Evolutionary conservation across 1,140 invertebrate species (phyloP).

Genomic region (Heliconius nattereri): DNA sequence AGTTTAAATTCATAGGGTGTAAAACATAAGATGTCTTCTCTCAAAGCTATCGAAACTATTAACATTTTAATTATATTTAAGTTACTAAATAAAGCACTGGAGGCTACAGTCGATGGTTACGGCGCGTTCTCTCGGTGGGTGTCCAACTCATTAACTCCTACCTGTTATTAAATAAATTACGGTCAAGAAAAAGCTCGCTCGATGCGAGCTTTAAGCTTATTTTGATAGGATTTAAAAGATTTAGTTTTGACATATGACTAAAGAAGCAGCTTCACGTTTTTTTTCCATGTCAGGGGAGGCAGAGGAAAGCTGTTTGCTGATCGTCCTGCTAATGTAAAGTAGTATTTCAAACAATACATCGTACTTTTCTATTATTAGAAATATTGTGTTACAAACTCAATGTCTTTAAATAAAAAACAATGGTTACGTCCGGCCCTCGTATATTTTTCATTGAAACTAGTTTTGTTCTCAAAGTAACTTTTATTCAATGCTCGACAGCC

Average conservation of each 20-base stretch:
- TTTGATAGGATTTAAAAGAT: background rate
- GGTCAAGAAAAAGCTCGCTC: background rate
- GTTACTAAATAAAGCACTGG: conserved; percentile 43
- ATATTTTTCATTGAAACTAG: background rate
- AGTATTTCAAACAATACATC: background rate
- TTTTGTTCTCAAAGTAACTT: background rate
- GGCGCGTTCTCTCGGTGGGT: conserved; percentile 22
- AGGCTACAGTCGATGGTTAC: background rate
- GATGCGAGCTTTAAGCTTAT: background rate
- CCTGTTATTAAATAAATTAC: conserved; percentile 14
- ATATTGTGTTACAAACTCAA: background rate
- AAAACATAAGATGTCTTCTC: conserved; percentile 42
- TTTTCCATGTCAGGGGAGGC: too few relatives aligned
- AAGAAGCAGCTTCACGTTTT: too few relatives aligned
- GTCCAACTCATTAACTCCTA: conserved; percentile 30
- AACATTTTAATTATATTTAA: conserved; percentile 52
- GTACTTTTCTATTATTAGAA: background rate
- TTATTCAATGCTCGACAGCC: background rate
- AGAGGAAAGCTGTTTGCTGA: too few relatives aligned
- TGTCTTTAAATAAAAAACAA: too few relatives aligned
- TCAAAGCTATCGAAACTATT: conserved; percentile 49
- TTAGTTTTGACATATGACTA: background rate
- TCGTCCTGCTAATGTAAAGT: background rate
- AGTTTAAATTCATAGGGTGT: conserved; percentile 50
- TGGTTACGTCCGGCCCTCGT: background rate